These are phyloP conservation scores for Aegithalos caudatus DNA, from an alignment of 2,113 vertebrate species.

Conservation along the genomic window DNA sequence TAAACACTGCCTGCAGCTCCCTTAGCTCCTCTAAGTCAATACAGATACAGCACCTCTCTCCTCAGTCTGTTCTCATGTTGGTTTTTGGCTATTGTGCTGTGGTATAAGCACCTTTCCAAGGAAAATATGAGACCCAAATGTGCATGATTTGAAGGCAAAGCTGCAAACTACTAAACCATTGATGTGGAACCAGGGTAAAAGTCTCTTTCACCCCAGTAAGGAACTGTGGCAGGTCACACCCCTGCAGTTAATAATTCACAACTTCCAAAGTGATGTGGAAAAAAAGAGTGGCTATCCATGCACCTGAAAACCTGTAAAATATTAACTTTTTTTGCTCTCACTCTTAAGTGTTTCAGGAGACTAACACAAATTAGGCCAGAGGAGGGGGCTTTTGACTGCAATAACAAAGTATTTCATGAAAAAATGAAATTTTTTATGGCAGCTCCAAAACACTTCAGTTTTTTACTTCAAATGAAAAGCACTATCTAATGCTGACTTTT, in stretches of 20 bases:
- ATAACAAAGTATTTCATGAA: not conserved
- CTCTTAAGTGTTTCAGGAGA: not conserved
- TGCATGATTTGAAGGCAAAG: not conserved
- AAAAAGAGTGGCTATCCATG: not conserved
- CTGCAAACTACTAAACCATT: not conserved
- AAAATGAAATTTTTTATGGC: not conserved
- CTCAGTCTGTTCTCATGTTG: not conserved
- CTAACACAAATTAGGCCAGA: slow-evolving; percentile 7
- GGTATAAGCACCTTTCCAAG: slow-evolving; percentile 4
- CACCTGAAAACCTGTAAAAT: not conserved
- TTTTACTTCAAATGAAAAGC: not conserved
- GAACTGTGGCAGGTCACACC: not conserved
- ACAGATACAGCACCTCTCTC: not conserved
- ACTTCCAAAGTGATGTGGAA: not conserved
- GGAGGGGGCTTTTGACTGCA: slow-evolving; percentile 38
- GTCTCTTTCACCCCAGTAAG: not conserved
- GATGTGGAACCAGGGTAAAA: not conserved
- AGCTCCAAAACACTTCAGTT: not conserved
- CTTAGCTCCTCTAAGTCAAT: not conserved
- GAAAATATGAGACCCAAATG: not conserved
- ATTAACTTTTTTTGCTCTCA: not conserved
- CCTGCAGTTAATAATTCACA: slow-evolving; percentile 21
- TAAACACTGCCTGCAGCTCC: not conserved
- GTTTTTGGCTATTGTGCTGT: not conserved
- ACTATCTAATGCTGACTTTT: not conserved